Conservation (phyloP, 2,113 vertebrate genomes). For the Myrmecobius fasciatus region DNA sequence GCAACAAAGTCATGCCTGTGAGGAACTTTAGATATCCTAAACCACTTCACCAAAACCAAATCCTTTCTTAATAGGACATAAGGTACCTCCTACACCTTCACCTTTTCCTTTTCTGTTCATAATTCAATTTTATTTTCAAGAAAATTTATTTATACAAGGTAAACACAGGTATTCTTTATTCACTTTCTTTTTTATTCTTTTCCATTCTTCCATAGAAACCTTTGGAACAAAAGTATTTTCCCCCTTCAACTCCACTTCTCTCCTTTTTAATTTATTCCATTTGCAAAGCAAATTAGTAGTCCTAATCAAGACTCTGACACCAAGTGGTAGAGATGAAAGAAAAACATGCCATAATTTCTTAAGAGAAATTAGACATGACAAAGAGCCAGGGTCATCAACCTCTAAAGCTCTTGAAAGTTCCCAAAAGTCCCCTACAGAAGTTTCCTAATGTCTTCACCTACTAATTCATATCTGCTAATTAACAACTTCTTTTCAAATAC, state of each 20-base stretch:
- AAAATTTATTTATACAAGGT: neutral
- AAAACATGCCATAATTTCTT: neutral
- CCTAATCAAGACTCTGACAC: neutral
- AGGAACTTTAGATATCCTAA: neutral
- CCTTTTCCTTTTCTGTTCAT: neutral
- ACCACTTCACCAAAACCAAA: neutral
- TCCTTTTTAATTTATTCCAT: neutral
- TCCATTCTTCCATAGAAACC: neutral
- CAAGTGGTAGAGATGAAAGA: neutral
- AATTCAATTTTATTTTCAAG: neutral
- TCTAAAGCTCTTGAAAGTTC: neutral
- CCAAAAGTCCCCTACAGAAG: neutral
- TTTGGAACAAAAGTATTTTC: neutral
- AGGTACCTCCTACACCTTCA: neutral
- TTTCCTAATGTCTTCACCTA: neutral
- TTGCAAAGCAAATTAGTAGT: slow-evolving; percentile 1
- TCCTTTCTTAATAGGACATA: neutral
- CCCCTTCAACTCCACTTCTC: neutral
- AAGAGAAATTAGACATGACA: neutral
- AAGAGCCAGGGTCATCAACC: neutral
- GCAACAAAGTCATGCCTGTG: neutral
- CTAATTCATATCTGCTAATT: neutral
- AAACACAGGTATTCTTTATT: neutral
- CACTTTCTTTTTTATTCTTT: neutral
- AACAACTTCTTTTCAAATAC: neutral